These are phyloP conservation scores for Bembecia ichneumoniformis DNA, from an alignment of 2,888 invertebrate species.

Conservation along the genomic window DNA sequence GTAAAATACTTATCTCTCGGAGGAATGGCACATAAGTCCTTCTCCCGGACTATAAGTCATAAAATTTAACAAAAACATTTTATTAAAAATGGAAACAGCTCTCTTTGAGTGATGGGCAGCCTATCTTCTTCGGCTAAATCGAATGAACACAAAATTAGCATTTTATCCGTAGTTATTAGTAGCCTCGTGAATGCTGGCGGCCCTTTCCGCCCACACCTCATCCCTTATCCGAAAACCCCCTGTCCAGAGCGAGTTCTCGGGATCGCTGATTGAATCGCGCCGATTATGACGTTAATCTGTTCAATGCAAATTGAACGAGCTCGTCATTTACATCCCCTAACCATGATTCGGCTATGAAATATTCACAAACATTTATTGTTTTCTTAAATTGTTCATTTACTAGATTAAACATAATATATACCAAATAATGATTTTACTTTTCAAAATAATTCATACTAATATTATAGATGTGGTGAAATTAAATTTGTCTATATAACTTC, in stretches of 20 bases:
- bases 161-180: constrained; percentile 69
- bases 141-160: constrained; percentile 71
- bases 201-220: constrained; percentile 14
- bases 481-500: no score
- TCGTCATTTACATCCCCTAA: constrained; percentile 69
- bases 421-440: no score
- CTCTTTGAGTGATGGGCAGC: constrained; percentile 12
- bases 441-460: no score
- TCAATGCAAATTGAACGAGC: constrained; percentile 69
- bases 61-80: neutral
- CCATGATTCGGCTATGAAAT: constrained; percentile 59
- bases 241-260: constrained; percentile 47
- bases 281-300: constrained; percentile 72
- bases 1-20: no score
- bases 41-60: no score
- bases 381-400: no score
- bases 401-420: no score
- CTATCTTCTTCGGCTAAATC: constrained; percentile 54
- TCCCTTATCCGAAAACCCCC: constrained; percentile 12
- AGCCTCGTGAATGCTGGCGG: constrained; percentile 39
- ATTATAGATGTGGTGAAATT: no score
- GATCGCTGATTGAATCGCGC: constrained; percentile 67
- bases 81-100: neutral
- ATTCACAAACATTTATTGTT: constrained; percentile 35
- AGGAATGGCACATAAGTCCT: no score